Conservation (phyloP, 1,140 invertebrate species). For the Lutraria rhynchaena region DNA sequence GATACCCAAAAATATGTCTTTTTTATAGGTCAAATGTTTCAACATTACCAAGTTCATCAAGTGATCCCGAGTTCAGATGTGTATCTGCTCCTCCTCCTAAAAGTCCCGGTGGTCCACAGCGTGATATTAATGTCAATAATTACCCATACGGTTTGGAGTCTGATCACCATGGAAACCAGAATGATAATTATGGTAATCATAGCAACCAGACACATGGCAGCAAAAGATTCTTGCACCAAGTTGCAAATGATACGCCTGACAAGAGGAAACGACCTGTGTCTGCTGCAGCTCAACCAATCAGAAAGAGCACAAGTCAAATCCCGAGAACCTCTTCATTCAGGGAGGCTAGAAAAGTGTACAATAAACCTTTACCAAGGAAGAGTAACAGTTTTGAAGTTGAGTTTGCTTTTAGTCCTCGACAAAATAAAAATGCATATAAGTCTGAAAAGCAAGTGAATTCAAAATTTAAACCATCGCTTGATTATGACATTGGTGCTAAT, state of each 20-base stretch:
- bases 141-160: conserved; percentile 56
- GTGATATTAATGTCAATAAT: conserved; percentile 63
- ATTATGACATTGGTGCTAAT: conserved; percentile 61
- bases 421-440: conserved; percentile 29
- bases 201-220: conserved; percentile 8
- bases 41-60: neutral
- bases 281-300: neutral
- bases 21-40: conserved; percentile 11
- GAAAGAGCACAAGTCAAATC: neutral
- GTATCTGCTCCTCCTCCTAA: conserved; percentile 18
- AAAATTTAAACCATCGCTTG: conserved; percentile 64
- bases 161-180: conserved; percentile 38
- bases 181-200: conserved; percentile 5
- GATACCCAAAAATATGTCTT: neutral
- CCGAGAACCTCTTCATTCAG: conserved; percentile 57
- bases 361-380: conserved; percentile 39
- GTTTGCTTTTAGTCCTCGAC: conserved; percentile 6
- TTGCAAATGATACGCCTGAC: conserved; percentile 13
- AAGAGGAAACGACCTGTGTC: conserved; percentile 61
- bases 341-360: conserved; percentile 57
- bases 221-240: conserved; percentile 39
- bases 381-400: conserved; percentile 16
- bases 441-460: conserved; percentile 60
- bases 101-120: neutral
- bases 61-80: conserved; percentile 11